These are phyloP conservation scores for Pogonocichla stellata DNA, from an alignment of 2,113 vertebrate species.

Conservation along the genomic window DNA sequence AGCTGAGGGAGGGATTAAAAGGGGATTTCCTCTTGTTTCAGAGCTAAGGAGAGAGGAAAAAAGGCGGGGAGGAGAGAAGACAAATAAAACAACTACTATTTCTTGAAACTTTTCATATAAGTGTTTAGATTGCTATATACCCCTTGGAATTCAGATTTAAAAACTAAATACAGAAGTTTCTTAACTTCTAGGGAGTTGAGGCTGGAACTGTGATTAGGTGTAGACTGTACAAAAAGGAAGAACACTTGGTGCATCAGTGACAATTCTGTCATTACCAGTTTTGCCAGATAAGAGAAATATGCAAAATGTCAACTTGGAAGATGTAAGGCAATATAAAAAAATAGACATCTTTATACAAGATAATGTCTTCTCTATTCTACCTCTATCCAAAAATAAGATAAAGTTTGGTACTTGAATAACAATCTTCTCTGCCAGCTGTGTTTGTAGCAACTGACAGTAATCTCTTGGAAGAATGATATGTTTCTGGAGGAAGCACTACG, in stretches of 20 bases:
- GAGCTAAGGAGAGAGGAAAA: neutral
- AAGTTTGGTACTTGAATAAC: neutral
- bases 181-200: neutral
- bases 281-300: neutral
- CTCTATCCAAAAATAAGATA: neutral
- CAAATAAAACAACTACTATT: neutral
- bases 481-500: neutral
- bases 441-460: neutral
- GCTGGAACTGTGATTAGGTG: neutral
- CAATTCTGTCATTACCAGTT: neutral
- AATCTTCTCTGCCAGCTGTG: neutral
- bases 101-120: neutral
- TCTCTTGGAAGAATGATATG: neutral
- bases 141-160: neutral
- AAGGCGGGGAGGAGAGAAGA: fast-evolving
- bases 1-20: neutral
- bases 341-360: neutral
- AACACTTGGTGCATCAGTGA: neutral
- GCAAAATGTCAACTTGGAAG: neutral
- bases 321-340: neutral
- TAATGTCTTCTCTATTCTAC: neutral
- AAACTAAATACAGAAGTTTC: neutral
- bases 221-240: neutral
- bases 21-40: neutral
- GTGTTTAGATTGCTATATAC: neutral